A percentile compares a stretch with the other conserved stretches of the same genome.
phyloP scores from a whole-genome alignment of 1,140 invertebrate species.

The Pseudobourletiella spinata region DNA sequence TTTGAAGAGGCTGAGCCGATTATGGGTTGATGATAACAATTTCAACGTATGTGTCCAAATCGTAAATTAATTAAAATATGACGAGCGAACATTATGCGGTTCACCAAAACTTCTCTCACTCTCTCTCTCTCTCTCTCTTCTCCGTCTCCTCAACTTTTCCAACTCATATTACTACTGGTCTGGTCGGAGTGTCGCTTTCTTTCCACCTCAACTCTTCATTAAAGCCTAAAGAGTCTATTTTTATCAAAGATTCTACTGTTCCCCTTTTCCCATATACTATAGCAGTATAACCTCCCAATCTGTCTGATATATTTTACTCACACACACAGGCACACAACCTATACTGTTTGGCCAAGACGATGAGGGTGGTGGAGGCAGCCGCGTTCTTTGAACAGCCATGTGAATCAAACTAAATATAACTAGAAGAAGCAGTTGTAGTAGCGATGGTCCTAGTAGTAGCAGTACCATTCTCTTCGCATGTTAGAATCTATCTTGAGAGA shows the following conservation, averaged over 20 bases:
- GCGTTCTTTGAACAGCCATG: not conserved
- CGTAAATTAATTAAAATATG: slow-evolving; percentile 9
- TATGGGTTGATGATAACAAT: too few species aligned
- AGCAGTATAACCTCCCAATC: too few species aligned
- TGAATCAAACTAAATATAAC: not conserved
- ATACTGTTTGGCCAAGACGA: not conserved
- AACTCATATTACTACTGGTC: not conserved
- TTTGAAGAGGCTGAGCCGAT: too few species aligned
- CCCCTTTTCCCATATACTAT: not conserved
- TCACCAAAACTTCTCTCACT: slow-evolving; percentile 9
- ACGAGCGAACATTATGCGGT: not conserved
- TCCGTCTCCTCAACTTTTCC: not conserved
- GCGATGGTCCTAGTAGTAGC: too few species aligned
- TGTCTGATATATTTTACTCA: too few species aligned
- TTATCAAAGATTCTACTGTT: not conserved
- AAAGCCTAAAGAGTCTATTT: slow-evolving; percentile 10
- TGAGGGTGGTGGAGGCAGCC: too few species aligned
- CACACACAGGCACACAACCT: not conserved
- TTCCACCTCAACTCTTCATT: slow-evolving; percentile 7
- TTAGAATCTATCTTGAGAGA: too few species aligned
- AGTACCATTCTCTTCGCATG: too few species aligned
- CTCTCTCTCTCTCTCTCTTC: not conserved
- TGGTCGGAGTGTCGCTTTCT: not conserved
- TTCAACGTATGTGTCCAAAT: too few species aligned
- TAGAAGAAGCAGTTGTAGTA: too few species aligned